Evolutionary conservation across 2,888 invertebrate species (phyloP), one percentile per base, ranked within the genome.

Genomic region (Carpatolechia fugitivella): DNA sequence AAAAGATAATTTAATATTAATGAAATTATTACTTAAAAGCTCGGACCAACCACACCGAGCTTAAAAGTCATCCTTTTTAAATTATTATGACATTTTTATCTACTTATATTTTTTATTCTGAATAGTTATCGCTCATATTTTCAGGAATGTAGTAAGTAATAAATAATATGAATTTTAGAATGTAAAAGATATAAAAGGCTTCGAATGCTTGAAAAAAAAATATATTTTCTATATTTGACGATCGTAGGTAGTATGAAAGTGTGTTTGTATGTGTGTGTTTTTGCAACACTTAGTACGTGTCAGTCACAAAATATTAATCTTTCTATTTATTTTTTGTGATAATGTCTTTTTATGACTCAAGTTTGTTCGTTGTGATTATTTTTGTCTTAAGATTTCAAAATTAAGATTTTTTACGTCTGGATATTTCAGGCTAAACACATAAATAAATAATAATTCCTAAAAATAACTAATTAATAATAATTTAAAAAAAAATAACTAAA

Each of bases 121-220:
- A 50, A 13, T 35, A 35, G 51, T 55, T 47, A 13, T 49, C 46
- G 31, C 55, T 53, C 55, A 48, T 46, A 40, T 49, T 55, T 49
- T 38, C 11, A 50, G 38, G 16, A 29, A 29, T 50, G 38, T 50
- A 38, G 38, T 50, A 29, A 38, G n/a, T 24, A 6, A 24, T 24
- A 24, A 24, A n/a, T 36, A 41, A 24, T 52, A 40, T 41, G 31
- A 52, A 52, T 31, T 31, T 52, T 52, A 41, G 41, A 18, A 52
- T 31, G 40, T 41, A 41, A 20, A 30, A 35, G 51, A 40, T 30
- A 29, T 24, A 46, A 48, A 44, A 56, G 53, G 63, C 64, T 65
- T 66, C 52, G 58, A 58, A 65, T 60, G 63, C 61, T 65, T 63
- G 56, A 61, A 55, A 58, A 59, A 38, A 31, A 31, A 31, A 31